phyloP scores from a whole-genome alignment of 2,113 vertebrate genomes.

The Henicopernis longicauda region DNA sequence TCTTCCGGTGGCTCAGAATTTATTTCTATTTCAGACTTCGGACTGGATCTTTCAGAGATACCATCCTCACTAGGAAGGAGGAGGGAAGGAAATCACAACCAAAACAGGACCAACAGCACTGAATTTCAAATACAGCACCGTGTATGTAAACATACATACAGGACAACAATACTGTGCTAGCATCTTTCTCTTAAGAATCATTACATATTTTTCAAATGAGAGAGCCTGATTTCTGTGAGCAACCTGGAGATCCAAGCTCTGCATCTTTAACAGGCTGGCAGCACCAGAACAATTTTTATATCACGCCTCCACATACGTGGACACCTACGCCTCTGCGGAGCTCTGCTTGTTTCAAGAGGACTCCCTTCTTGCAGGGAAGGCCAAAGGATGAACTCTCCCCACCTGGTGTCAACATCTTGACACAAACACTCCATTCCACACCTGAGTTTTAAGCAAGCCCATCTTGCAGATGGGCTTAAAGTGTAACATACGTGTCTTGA shows the following conservation, averaged over 20 bases:
- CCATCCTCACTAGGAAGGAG: slow-evolving; percentile 81
- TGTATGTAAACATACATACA: background rate
- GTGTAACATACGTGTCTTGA: slow-evolving; percentile 86
- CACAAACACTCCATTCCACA: background rate
- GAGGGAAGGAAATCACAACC: slow-evolving; percentile 54
- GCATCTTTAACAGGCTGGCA: background rate
- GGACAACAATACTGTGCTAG: background rate
- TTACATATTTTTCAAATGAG: fast-evolving
- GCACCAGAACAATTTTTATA: background rate
- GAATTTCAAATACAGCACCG: background rate
- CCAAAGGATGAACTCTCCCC: background rate
- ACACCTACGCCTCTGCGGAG: background rate
- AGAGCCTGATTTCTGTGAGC: background rate
- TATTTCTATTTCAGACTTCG: slow-evolving; percentile 88
- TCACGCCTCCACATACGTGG: fast-evolving
- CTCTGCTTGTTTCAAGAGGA: background rate
- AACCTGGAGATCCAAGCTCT: background rate
- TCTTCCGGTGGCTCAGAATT: slow-evolving; percentile 86
- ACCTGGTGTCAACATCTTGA: background rate
- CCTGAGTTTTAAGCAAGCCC: background rate
- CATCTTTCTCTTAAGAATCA: background rate
- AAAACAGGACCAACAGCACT: background rate
- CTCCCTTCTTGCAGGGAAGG: background rate
- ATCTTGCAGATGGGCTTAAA: background rate
- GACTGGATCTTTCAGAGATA: slow-evolving; percentile 85